These are phyloP conservation scores for Peromyscus melanophrys DNA, from an alignment of 2,797 vertebrate genomes.

Conservation along the genomic window DNA sequence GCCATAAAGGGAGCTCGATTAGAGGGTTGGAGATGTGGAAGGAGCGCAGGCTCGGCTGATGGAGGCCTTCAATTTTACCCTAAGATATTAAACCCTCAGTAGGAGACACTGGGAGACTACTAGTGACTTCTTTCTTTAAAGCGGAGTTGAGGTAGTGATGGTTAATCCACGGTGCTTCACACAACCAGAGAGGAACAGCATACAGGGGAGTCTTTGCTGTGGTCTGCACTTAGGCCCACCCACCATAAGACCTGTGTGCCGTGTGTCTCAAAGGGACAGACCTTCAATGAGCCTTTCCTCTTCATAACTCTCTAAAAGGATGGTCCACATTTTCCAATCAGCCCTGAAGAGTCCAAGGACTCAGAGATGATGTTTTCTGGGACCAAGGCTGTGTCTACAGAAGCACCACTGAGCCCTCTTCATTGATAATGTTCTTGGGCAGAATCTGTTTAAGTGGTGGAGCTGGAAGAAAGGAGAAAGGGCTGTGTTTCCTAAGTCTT, in stretches of 20 bases:
- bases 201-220: background rate
- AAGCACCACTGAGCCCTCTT: background rate
- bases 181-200: background rate
- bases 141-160: background rate
- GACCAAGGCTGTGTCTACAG: background rate
- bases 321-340: background rate
- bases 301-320: background rate
- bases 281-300: background rate
- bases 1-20: background rate
- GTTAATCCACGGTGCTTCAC: background rate
- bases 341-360: background rate
- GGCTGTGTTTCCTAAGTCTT: background rate
- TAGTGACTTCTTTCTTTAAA: background rate
- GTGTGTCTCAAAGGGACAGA: too few relatives aligned
- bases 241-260: too few relatives aligned
- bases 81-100: background rate
- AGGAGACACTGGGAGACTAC: background rate
- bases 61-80: background rate
- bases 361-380: background rate
- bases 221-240: background rate
- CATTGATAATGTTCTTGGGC: background rate
- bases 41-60: background rate
- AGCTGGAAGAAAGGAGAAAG: background rate
- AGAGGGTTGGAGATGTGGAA: background rate
- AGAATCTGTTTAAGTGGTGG: background rate